Conservation (phyloP, 1,140 invertebrate genomes). For the Ceratina australensis region DNA sequence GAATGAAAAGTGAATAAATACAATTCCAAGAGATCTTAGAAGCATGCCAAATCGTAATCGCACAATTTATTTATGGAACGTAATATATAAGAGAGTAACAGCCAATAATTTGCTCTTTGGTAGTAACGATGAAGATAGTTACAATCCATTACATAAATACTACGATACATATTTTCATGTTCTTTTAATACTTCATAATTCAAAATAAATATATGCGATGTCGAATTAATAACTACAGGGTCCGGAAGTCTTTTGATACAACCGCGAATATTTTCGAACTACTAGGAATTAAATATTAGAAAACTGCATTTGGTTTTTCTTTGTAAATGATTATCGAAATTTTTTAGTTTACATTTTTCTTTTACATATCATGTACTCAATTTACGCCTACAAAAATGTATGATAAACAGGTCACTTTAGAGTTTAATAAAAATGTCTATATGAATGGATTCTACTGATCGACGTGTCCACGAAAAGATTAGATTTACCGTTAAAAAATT, state of each 20-base stretch:
- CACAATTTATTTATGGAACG: not conserved
- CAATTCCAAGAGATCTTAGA: not conserved
- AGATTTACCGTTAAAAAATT: constrained; percentile 14
- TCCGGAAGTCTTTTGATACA: too few species aligned
- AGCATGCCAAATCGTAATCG: not conserved
- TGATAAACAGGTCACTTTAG: constrained; percentile 8
- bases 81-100: not conserved
- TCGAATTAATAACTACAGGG: too few species aligned
- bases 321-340: not conserved
- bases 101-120: constrained; percentile 22
- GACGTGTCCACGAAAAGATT: not conserved
- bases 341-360: not conserved
- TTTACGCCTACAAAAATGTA: not conserved
- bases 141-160: constrained; percentile 9
- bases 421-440: constrained; percentile 15
- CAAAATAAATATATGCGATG: not conserved
- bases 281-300: not conserved
- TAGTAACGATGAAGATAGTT: constrained; percentile 1
- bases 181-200: not conserved
- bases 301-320: not conserved
- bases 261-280: too few species aligned
- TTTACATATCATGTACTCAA: not conserved
- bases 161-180: not conserved
- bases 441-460: not conserved
- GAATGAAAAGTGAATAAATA: constrained; percentile 29